Conservation (phyloP, 2,797 vertebrate species). For the Lycodopsis pacificus region DNA sequence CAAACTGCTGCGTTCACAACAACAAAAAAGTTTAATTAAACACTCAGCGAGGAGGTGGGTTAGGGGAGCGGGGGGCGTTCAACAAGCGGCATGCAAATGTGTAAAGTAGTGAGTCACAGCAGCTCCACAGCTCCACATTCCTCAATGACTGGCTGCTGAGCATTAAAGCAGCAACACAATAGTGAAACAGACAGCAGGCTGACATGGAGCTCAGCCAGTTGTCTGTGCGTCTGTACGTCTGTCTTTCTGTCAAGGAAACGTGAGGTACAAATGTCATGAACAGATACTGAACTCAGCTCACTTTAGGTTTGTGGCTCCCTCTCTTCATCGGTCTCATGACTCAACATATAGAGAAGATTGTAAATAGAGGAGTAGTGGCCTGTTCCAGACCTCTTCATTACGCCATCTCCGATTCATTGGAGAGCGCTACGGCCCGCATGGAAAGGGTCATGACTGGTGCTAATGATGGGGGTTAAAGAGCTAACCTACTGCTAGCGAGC, state of each 20-base stretch:
- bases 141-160: conserved; percentile 57
- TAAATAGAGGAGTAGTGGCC: not conserved
- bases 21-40: conserved; percentile 75
- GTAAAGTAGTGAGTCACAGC: conserved; percentile 45
- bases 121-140: conserved; percentile 61
- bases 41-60: conserved; percentile 10
- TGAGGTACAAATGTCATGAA: not conserved
- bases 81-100: conserved; percentile 50
- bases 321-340: not conserved
- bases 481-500: not conserved
- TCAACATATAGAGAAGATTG: not conserved
- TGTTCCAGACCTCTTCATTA: not conserved
- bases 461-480: not conserved
- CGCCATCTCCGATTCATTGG: not conserved
- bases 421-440: not conserved
- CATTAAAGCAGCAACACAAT: conserved; percentile 54
- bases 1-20: conserved; percentile 66
- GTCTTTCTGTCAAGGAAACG: not conserved
- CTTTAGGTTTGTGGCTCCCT: not conserved
- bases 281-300: not conserved
- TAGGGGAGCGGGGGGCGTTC: not conserved
- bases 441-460: not conserved
- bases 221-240: not conserved
- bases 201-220: not conserved
- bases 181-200: conserved; percentile 30